These are phyloP conservation scores for Amblyteles armatorius DNA, from an alignment of 2,888 invertebrate genomes.

Conservation along the genomic window DNA sequence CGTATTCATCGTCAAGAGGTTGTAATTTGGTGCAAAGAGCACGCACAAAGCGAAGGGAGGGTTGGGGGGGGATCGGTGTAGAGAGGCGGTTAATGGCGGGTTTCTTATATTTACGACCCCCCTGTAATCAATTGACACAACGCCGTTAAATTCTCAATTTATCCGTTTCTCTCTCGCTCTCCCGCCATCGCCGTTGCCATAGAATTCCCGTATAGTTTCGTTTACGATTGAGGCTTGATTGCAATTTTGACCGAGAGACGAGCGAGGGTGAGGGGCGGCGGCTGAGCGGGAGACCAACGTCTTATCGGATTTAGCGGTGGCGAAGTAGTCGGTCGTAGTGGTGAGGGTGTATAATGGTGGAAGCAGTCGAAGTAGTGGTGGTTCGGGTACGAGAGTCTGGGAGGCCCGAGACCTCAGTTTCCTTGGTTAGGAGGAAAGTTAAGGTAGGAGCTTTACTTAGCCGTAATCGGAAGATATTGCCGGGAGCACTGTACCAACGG, in stretches of 20 bases:
- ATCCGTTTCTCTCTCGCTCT: slow-evolving; percentile 13
- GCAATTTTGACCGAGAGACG: slow-evolving; percentile 78
- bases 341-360: slow-evolving; percentile 39
- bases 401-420: slow-evolving; percentile 61
- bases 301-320: slow-evolving; percentile 74
- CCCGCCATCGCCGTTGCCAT: background rate
- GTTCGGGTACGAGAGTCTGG: slow-evolving; percentile 44
- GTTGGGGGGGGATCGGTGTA: background rate
- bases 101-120: slow-evolving; percentile 37
- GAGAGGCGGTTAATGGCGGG: slow-evolving; percentile 29
- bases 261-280: slow-evolving; percentile 49
- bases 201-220: slow-evolving; percentile 50
- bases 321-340: slow-evolving; percentile 44
- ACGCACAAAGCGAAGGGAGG: background rate
- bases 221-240: slow-evolving; percentile 77
- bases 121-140: slow-evolving; percentile 52
- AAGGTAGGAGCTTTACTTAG: slow-evolving; percentile 81
- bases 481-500: slow-evolving; percentile 82
- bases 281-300: slow-evolving; percentile 64
- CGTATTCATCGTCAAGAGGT: slow-evolving; percentile 22
- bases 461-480: slow-evolving; percentile 85
- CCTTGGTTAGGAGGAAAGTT: slow-evolving; percentile 66
- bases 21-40: slow-evolving; percentile 44
- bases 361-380: slow-evolving; percentile 36
- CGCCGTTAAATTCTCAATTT: slow-evolving; percentile 24